Evolutionary conservation across 2,113 vertebrate species (phyloP).

Genomic region (Mus pahari): DNA sequence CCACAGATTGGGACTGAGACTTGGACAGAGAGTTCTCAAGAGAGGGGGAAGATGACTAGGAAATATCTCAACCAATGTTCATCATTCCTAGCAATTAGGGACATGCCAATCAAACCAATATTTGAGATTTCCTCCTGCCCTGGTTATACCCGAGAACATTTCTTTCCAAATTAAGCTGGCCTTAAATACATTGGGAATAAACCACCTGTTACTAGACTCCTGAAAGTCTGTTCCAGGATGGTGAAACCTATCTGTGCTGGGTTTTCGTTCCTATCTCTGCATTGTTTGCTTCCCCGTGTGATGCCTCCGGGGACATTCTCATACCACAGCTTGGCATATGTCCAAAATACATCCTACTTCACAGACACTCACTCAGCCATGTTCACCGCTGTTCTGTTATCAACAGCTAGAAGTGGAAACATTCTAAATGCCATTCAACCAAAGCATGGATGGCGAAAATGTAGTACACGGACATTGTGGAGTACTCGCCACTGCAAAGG

Average conservation of each 20-base stretch:
- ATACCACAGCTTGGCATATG: not conserved
- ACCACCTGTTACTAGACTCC: not conserved
- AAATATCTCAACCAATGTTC: not conserved
- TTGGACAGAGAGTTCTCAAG: not conserved
- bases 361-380: not conserved
- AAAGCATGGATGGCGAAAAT: not conserved
- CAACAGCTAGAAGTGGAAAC: not conserved
- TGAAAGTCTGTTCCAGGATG: not conserved
- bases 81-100: not conserved
- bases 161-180: not conserved
- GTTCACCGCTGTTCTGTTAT: not conserved
- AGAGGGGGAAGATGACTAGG: not conserved
- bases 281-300: not conserved
- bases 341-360: not conserved
- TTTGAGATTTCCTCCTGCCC: not conserved
- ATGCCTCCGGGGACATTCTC: not conserved
- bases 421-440: not conserved
- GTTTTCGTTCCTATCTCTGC: not conserved
- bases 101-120: not conserved
- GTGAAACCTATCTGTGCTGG: not conserved
- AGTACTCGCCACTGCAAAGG: not conserved
- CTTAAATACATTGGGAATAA: not conserved
- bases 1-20: not conserved
- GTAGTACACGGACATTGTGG: not conserved
- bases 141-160: not conserved